Evolutionary conservation across 2,888 invertebrate species (phyloP), one percentile per base, ranked within the genome.

Genomic region (Leptopilina drosophilae): DNA sequence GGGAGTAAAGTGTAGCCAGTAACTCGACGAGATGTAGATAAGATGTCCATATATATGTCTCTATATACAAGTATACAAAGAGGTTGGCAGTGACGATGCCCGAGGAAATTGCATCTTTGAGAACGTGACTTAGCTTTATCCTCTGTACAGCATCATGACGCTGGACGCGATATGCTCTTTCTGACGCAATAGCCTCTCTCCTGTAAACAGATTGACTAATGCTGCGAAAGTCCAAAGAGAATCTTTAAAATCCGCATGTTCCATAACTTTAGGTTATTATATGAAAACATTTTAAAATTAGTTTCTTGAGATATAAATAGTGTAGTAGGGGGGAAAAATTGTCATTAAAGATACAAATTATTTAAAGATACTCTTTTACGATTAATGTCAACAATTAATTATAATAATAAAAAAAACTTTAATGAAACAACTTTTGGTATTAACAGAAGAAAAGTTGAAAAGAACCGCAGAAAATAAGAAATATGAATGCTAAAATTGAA

Each of bases 1-100:
- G 85, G 84, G 87, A 87, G 83, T 83, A 83, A 20, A 84, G 84
- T 81, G 83, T 82, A 81, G 79, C 82, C 79, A 82, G 82, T 83
- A 82, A 83, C 85, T 78, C 80, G 81, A 81, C 69, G 82, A 85
- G 84, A 87, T 83, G 86, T 85, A 86, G 87, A 87, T 86, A 82
- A 82, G 84, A 81, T 78, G 80, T 78, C 9, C 46, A 46, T 46
- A 46, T 46, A 46, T 40, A 8, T 33, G 33, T 33, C 33, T 33
- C 33, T 40, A 66, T 42, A 42, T 42, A 66, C 14, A 64, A 73
- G 64, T 77, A 5, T 46, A 77, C 65, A 78, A 78, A 12, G 26
- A 26, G 12, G 64, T 33, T 33, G 9, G 14, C 42, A 42, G 66
- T 49, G 20, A 53, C 49, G 69, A 53, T 20, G 69, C 69, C 46